Evolutionary conservation across 92 coral and sea anemone species (phyloP).

Genomic region (Phenganax stokvisi): DNA sequence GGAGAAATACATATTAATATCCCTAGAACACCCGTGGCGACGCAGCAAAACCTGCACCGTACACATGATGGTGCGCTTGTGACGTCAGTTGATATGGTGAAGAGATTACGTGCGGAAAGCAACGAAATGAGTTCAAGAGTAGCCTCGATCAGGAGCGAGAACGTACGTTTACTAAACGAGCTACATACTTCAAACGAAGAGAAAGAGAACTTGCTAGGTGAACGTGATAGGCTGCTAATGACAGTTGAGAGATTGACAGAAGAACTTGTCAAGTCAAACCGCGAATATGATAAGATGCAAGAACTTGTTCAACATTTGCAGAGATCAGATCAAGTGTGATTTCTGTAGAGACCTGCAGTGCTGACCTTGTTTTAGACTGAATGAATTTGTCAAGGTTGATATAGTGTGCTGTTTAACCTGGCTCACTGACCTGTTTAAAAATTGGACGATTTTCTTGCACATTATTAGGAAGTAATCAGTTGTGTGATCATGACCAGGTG

Average conservation of each 20-base stretch:
- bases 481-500: no score
- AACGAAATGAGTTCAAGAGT: conserved; percentile 69
- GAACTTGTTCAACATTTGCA: conserved; percentile 15
- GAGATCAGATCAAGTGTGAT: conserved; percentile 1
- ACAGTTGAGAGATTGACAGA: conserved; percentile 79
- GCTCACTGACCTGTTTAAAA: no score
- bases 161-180: conserved; percentile 72
- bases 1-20: conserved; percentile 61
- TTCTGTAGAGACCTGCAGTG: no score
- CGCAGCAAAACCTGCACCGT: conserved; percentile 24
- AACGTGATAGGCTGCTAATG: conserved; percentile 73
- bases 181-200: conserved; percentile 76
- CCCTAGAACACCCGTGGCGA: conserved; percentile 32
- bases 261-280: conserved; percentile 81
- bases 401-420: no score
- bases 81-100: conserved; percentile 43
- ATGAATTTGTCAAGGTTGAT: no score
- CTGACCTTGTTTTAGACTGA: no score
- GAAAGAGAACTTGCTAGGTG: conserved; percentile 66
- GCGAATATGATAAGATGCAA: conserved; percentile 81
- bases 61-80: conserved; percentile 28
- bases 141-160: conserved; percentile 59
- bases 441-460: no score
- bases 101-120: conserved; percentile 59
- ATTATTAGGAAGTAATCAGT: no score